A percentile compares a stretch with the other conserved stretches of the same genome.
These are phyloP conservation scores for Neotoxoptera formosana DNA, from an alignment of 1,140 invertebrate species.

Conservation along the genomic window DNA sequence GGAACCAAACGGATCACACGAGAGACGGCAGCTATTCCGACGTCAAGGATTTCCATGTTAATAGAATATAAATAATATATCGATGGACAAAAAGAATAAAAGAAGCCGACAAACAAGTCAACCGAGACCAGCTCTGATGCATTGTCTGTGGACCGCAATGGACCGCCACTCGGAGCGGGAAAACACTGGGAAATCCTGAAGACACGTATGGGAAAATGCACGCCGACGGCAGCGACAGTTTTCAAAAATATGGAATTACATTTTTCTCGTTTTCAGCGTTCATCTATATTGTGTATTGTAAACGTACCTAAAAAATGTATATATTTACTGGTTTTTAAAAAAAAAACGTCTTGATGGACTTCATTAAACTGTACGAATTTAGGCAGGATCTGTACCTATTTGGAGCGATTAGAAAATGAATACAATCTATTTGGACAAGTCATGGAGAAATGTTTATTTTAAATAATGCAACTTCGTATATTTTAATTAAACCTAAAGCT, in stretches of 20 bases:
- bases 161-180: constrained; percentile 33
- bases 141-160: constrained; percentile 50
- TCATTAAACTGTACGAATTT: no score
- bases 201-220: constrained; percentile 42
- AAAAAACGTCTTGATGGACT: background rate
- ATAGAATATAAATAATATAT: constrained; percentile 58
- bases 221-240: background rate
- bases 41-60: constrained; percentile 57
- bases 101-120: constrained; percentile 57
- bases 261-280: background rate
- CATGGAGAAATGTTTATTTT: no score
- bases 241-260: constrained; percentile 11
- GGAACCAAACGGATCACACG: constrained; percentile 57
- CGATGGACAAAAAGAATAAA: constrained; percentile 57
- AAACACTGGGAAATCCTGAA: constrained; percentile 54
- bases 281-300: background rate
- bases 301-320: background rate
- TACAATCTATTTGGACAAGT: no score
- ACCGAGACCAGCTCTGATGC: constrained; percentile 49
- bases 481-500: no score
- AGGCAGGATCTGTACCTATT: no score
- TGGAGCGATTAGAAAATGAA: no score
- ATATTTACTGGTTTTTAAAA: background rate
- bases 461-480: no score
- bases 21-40: constrained; percentile 45